Evolutionary conservation across 2,113 vertebrate genomes (phyloP), one percentile per base, ranked within the genome.

Genomic region (Pyrgilauda ruficollis): DNA sequence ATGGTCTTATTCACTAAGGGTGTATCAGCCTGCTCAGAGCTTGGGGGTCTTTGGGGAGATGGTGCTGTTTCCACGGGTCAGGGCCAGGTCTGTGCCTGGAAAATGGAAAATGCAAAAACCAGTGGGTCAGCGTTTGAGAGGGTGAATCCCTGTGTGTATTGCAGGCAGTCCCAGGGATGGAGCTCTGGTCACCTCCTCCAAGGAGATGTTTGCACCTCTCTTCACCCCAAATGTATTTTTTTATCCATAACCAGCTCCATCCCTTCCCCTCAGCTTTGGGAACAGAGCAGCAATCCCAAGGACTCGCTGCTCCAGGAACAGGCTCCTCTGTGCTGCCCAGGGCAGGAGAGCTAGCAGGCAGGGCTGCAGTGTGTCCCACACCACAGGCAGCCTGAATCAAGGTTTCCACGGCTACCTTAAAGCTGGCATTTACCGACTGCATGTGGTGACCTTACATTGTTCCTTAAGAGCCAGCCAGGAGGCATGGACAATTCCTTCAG

Each of bases 321-420:
- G 46, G 46, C 62, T 72, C 21, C 58, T 70, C 46, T 37, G 41
- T 43, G 10, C 79, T 76, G 79, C 14, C 53, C 8, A 1, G 50
- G 74, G 58, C 79, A 46, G 1, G 3, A 30, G 56, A 68, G 19
- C 6, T 47, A 63, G 70, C 39, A 37, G 83, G 35, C 37, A 72
- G 58, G 63, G 52, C 75, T 88, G 56, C 75, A 59, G 63, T 5
- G 27, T 59, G 22, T n/a, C 8, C 5, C 39, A 13, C 37, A 21
- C 61, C 30, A 13, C 33, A 47, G 58, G 53, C 70, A 68, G 44
- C 79, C 80, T 50, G 23, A n/a, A 17, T 16, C 33, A 2, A 35
- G 58, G 80, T 89, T 93, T 52, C 88, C 85, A 67, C 2, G 9
- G 82, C 88, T 79, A 59, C 88, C 82, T 82, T 33, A 24, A 27